phyloP scores from a whole-genome alignment of 2,797 vertebrate genomes.

The Anomalospiza imberbis region DNA sequence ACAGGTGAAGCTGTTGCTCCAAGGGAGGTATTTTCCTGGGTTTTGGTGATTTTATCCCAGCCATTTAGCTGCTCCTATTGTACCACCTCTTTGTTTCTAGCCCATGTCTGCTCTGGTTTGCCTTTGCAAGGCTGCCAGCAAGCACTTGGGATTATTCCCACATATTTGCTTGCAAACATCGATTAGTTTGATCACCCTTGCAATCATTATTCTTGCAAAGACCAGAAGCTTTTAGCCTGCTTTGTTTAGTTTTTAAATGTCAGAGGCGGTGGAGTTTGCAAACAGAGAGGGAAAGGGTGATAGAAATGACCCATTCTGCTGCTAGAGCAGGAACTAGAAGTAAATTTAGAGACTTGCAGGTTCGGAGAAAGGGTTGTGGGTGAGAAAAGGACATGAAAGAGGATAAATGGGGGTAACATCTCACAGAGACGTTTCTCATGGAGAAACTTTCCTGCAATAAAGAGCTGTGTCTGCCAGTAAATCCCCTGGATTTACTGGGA shows the following conservation, averaged over 20 bases:
- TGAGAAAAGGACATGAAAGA: background rate
- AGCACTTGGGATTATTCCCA: background rate
- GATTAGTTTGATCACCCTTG: background rate
- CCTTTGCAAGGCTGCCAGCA: background rate
- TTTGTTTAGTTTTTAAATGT: slow-evolving; percentile 11
- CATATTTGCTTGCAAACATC: background rate
- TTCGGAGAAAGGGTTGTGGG: background rate
- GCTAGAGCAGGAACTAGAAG: background rate
- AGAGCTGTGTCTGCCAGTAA: background rate
- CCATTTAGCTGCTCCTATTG: background rate
- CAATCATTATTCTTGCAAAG: background rate
- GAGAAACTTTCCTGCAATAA: background rate
- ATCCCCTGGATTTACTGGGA: background rate
- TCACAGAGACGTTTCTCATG: fast-evolving
- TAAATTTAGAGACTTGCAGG: background rate
- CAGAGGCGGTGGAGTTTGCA: background rate
- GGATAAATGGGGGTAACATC: background rate
- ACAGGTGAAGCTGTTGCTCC: background rate
- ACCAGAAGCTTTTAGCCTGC: background rate
- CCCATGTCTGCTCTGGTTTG: background rate
- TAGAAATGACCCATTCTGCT: background rate
- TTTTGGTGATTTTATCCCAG: background rate
- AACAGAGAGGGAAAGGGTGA: background rate
- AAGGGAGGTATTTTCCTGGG: background rate
- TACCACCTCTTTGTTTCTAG: background rate